phyloP scores from a whole-genome alignment of 2,797 vertebrate species.

The Epinephelus coioides region DNA sequence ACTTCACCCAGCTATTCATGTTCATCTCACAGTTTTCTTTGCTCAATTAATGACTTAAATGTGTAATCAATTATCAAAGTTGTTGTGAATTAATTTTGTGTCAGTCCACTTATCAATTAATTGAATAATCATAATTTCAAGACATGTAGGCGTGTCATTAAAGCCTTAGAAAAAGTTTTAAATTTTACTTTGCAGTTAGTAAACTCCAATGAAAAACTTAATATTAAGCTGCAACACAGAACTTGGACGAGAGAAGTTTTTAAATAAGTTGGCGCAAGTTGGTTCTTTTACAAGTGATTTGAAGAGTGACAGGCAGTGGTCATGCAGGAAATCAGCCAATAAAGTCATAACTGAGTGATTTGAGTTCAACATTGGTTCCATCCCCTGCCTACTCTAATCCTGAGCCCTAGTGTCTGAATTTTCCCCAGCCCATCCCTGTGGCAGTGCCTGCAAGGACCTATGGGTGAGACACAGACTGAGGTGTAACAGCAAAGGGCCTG shows the following conservation, averaged over 20 bases:
- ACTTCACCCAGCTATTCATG: neutral
- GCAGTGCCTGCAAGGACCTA: slow-evolving; percentile 40
- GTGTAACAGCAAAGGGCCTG: slow-evolving; percentile 69
- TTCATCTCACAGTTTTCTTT: neutral
- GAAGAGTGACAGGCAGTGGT: slow-evolving; percentile 63
- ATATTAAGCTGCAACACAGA: slow-evolving; percentile 36
- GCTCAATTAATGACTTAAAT: slow-evolving; percentile 1
- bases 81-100: neutral
- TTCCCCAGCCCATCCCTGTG: slow-evolving; percentile 31
- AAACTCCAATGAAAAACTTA: slow-evolving; percentile 15
- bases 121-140: neutral
- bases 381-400: slow-evolving; percentile 61
- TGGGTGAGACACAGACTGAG: slow-evolving; percentile 54
- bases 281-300: slow-evolving; percentile 56
- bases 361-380: slow-evolving; percentile 63
- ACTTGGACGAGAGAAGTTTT: slow-evolving; percentile 51
- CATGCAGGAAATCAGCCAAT: slow-evolving; percentile 61
- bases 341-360: slow-evolving; percentile 65
- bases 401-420: slow-evolving; percentile 46
- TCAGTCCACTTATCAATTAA: neutral
- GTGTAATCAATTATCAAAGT: neutral
- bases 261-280: slow-evolving; percentile 43
- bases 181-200: slow-evolving; percentile 7
- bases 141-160: slow-evolving; percentile 10
- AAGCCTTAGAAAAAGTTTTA: slow-evolving; percentile 10